Evolutionary conservation across 2,888 invertebrate species (phyloP), one percentile per base, ranked within the genome.

Genomic region (Heteropelma amictum): DNA sequence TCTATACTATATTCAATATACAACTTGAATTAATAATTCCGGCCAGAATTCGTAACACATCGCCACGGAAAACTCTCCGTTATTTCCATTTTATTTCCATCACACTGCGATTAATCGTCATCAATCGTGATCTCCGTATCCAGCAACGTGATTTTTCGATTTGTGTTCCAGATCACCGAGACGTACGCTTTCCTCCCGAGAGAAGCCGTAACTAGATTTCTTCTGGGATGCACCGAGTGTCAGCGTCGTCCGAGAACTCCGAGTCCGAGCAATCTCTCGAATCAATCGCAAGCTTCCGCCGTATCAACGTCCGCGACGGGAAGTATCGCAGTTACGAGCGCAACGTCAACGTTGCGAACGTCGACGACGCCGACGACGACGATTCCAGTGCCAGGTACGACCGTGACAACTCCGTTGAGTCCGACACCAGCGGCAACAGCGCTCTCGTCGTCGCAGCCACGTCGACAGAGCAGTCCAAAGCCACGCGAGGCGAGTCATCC

Each of bases 121-220:
- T 12, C 38, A 10, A 38, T 12, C 2, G 5, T 7, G 0, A 12
- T 1, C 6, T 14, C 38, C 14, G 14, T 49, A 17, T 26, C 5
- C 26, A 35, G 19, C 12, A 45, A 23, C 3, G 5, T 2, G 26
- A 1, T n/a, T 51, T 58, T 14, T 65, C 47, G 47, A 58, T 56
- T 45, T 70, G 58, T 86, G 86, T 92, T 91, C 72, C 93, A 98
- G 98, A 98, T 98, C 86, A 97, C 98, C 61, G 98, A 98, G 91
- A 97, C 96, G 75, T 98, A 97, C 91, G 97, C 97, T 58, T 98
- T 98, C 88, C 92, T 98, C 83, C 98, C 98, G 3, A 94, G 98
- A 70, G 98, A 98, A 90, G 98, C 98, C 56, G 98, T 98, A 88
- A 98, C 98, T 72, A 94, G 97, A 84, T 98, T 98, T 91, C 93